Evolutionary conservation across 2,797 vertebrate species (phyloP), one percentile per base, ranked within the genome.

Genomic region (Liparis tanakae): DNA sequence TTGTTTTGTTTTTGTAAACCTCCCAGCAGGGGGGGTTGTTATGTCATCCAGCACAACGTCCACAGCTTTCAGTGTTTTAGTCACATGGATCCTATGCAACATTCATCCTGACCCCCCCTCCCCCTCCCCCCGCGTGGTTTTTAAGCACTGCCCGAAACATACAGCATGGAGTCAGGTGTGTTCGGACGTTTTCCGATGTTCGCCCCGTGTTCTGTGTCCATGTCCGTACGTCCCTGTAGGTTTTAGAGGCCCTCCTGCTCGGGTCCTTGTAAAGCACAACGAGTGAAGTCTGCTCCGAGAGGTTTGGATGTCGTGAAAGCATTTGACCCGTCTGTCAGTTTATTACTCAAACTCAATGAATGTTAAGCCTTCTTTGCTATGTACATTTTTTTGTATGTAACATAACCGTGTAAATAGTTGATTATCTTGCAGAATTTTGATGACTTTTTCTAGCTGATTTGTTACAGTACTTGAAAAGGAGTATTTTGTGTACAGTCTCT

Each of bases 371-470:
- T 86, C 85, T 95, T 95, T 95, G 94, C 94, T 95, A 93, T 97
- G 96, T 97, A 97, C 93, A 94, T 97, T 96, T 90, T 90, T 85
- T 93, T 93, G 94, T 94, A 93, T 98, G 96, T 97, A 97, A 98
- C 92, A 98, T 97, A 96, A 91, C 94, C 93, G 89, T 98, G 96
- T 98, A 98, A 96, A 98, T 97, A 97, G 92, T 92, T 91, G 90
- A 95, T 95, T 92, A 95, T 95, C 95, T 93, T 92, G 94, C 95
- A 96, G 95, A 95, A 93, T 97, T 98, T 98, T 96, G 94, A 96
- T 95, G 94, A 97, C 93, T 95, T 96, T 98, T 98, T 97, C 94
- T 96, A 97, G 95, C 91, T 87, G 93, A 96, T 98, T 99, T 97
- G 96, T 96, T 97, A 96, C 94, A 94, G 92, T 95, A 96, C 94